Evolutionary conservation across 2,113 vertebrate genomes (phyloP).

Genomic region (Gracilinanus agilis): DNA sequence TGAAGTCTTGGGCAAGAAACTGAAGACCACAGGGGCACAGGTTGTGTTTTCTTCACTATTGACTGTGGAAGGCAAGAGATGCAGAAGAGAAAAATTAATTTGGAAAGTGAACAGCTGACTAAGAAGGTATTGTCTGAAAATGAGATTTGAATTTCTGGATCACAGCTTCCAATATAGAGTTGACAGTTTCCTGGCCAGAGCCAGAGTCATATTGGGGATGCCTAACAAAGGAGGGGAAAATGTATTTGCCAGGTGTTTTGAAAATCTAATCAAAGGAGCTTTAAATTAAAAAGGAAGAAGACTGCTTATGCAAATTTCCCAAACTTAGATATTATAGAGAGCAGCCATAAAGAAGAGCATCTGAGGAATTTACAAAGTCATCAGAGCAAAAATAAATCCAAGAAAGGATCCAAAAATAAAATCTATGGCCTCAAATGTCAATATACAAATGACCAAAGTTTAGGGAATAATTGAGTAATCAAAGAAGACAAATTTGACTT

Average conservation of each 20-base stretch:
- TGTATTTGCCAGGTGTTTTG: conserved; percentile 1
- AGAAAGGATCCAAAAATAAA: neutral
- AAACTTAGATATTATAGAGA: neutral
- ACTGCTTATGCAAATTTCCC: neutral
- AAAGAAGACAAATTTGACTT: neutral
- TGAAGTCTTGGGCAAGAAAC: neutral
- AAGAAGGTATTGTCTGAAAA: neutral
- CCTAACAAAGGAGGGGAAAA: neutral
- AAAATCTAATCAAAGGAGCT: neutral
- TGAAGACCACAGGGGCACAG: neutral
- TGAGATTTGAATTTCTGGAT: neutral
- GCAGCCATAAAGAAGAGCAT: neutral
- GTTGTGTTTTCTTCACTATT: neutral
- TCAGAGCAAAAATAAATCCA: neutral
- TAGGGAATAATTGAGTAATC: neutral
- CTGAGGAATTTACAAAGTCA: neutral
- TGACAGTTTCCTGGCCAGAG: neutral
- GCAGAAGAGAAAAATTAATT: conserved; percentile 5
- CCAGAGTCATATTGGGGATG: neutral
- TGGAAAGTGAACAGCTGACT: neutral
- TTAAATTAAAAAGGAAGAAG: neutral
- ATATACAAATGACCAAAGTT: neutral
- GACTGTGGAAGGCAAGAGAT: neutral
- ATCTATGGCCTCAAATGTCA: neutral
- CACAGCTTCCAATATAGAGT: neutral